A percentile compares a stretch with the other conserved stretches of the same genome.
Conservation (phyloP, 2,888 invertebrate genomes). For the Cordilura impudica region DNA sequence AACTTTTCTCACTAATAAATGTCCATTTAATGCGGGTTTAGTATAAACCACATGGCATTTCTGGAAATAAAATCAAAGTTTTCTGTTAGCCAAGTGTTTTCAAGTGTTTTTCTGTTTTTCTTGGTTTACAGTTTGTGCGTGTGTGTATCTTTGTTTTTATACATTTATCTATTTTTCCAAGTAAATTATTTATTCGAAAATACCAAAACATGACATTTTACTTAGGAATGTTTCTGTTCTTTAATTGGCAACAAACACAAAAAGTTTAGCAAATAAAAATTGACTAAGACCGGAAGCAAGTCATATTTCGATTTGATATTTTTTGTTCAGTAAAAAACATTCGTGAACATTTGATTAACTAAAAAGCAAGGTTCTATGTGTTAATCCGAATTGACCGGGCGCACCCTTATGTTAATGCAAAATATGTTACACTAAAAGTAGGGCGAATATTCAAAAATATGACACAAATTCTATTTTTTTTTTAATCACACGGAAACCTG, state of each 20-base stretch:
- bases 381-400: too few species aligned
- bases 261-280: conserved; percentile 1
- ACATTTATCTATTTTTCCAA: conserved; percentile 9
- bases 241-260: conserved; percentile 33
- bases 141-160: background rate
- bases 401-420: too few species aligned
- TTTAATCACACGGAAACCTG: too few species aligned
- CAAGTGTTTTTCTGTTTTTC: background rate
- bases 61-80: conserved; percentile 9
- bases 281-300: background rate
- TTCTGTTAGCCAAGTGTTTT: conserved; percentile 38
- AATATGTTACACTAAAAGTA: too few species aligned
- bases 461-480: too few species aligned
- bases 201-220: conserved; percentile 50
- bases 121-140: background rate
- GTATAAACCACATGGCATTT: conserved; percentile 40
- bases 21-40: conserved; percentile 47
- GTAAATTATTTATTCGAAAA: conserved; percentile 53
- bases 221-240: conserved; percentile 35
- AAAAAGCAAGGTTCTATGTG: too few species aligned
- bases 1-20: conserved; percentile 42
- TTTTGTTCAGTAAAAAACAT: too few species aligned
- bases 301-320: too few species aligned
- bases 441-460: too few species aligned
- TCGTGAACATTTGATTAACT: too few species aligned